A percentile compares a stretch with the other conserved stretches of the same genome.
These are phyloP conservation scores for Sparidentex hasta DNA, from an alignment of 2,797 vertebrate species.

Conservation along the genomic window DNA sequence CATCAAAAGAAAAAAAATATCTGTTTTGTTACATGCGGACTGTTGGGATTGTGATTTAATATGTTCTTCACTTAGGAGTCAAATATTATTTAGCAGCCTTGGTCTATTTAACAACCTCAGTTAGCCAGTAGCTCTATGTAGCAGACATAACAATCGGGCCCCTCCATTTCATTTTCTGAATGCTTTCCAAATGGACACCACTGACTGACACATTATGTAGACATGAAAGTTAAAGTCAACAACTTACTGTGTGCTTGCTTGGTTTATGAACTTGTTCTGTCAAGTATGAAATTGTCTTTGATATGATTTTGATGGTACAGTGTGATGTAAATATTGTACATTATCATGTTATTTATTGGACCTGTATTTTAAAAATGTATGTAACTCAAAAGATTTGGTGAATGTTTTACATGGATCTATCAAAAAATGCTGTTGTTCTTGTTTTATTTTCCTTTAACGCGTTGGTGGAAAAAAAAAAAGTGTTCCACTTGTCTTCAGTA, in stretches of 20 bases:
- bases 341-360: constrained; percentile 51
- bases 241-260: constrained; percentile 27
- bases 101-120: constrained; percentile 32
- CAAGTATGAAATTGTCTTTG: constrained; percentile 16
- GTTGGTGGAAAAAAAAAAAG: constrained; percentile 7
- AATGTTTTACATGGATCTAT: constrained; percentile 58
- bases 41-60: constrained; percentile 27
- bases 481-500: constrained; percentile 43
- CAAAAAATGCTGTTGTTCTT: constrained; percentile 34
- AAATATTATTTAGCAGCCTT: constrained; percentile 29
- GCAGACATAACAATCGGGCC: constrained; percentile 44
- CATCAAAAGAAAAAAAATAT: constrained; percentile 12
- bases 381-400: constrained; percentile 44
- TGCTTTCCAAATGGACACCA: constrained; percentile 20
- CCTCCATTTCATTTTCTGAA: constrained; percentile 34
- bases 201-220: constrained; percentile 12
- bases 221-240: constrained; percentile 16
- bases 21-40: constrained; percentile 18
- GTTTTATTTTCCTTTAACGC: constrained; percentile 16
- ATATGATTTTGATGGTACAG: constrained; percentile 36
- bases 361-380: constrained; percentile 52
- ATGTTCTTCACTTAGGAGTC: constrained; percentile 16
- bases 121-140: constrained; percentile 74
- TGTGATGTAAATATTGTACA: constrained; percentile 71
- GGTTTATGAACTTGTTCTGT: constrained; percentile 36